Percentiles rank a stretch among this genome's conserved stretches.
phyloP scores from a whole-genome alignment of 1,140 invertebrate species.

The Idris sp. region DNA sequence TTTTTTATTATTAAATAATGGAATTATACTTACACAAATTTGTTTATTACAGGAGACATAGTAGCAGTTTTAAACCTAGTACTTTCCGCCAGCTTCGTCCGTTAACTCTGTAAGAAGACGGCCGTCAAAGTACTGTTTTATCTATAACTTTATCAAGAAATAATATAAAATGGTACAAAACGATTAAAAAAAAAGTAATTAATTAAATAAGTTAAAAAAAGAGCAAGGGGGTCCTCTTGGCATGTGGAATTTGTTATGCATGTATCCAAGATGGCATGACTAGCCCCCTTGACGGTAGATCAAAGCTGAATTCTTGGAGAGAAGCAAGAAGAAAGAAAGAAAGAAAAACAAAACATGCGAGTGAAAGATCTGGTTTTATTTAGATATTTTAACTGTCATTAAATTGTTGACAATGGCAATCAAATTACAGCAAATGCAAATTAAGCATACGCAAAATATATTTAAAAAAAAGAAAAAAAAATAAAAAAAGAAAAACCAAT shows the following conservation, averaged over 20 bases:
- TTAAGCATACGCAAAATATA: too few relatives aligned
- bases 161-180: conserved; percentile 60
- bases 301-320: conserved; percentile 59
- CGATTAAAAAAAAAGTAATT: conserved; percentile 37
- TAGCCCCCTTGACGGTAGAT: conserved; percentile 70
- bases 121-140: conserved; percentile 68
- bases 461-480: conserved; percentile 55
- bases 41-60: conserved; percentile 72
- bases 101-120: conserved; percentile 71
- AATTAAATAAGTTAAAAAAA: conserved; percentile 41
- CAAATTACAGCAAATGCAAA: too few relatives aligned
- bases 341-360: conserved; percentile 48
- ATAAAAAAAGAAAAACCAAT: conserved; percentile 51
- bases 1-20: too few relatives aligned
- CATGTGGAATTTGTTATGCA: conserved; percentile 80
- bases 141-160: conserved; percentile 65
- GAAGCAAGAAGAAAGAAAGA: too few relatives aligned
- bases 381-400: conserved; percentile 72
- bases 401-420: conserved; percentile 62
- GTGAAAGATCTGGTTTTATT: conserved; percentile 69
- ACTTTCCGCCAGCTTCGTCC: conserved; percentile 73
- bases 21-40: too few relatives aligned
- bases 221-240: conserved; percentile 75
- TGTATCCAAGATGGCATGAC: conserved; percentile 76
- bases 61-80: conserved; percentile 75